Evolutionary conservation across 2,888 invertebrate genomes (phyloP).

Genomic region (Yponomeuta evonymella): DNA sequence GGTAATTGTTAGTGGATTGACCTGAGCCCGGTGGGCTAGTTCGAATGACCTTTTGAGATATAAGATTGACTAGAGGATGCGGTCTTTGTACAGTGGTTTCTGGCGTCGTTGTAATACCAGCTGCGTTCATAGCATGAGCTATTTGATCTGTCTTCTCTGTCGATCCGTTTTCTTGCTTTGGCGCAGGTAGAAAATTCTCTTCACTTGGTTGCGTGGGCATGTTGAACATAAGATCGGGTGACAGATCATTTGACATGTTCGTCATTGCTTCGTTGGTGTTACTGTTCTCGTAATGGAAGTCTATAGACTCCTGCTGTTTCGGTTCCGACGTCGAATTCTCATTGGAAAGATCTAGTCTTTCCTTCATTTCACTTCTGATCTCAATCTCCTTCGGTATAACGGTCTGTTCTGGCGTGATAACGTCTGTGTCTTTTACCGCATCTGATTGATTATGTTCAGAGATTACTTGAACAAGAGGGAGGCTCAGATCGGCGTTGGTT

Average conservation of each 20-base stretch:
- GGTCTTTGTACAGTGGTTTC: conserved; percentile 44
- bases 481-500: conserved; percentile 58
- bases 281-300: conserved; percentile 32
- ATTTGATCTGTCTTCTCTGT: conserved; percentile 60
- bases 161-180: conserved; percentile 37
- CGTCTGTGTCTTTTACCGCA: conserved; percentile 27
- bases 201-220: conserved; percentile 24
- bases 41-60: conserved; percentile 68
- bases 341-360: conserved; percentile 4
- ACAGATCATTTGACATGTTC: background rate
- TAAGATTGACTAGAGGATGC: conserved; percentile 67
- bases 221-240: conserved; percentile 20
- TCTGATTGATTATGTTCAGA: conserved; percentile 42
- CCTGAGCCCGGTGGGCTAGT: conserved; percentile 38
- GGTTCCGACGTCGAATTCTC: conserved; percentile 8
- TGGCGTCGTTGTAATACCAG: conserved; percentile 53
- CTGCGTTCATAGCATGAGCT: conserved; percentile 66
- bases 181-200: conserved; percentile 25
- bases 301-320: conserved; percentile 31
- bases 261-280: conserved; percentile 24
- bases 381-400: conserved; percentile 43
- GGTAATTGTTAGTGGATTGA: conserved; percentile 42
- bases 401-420: conserved; percentile 34
- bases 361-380: conserved; percentile 38
- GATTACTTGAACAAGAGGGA: conserved; percentile 55